These are phyloP conservation scores for Apodemus sylvaticus DNA, from an alignment of 2,113 vertebrate genomes.

Conservation along the genomic window DNA sequence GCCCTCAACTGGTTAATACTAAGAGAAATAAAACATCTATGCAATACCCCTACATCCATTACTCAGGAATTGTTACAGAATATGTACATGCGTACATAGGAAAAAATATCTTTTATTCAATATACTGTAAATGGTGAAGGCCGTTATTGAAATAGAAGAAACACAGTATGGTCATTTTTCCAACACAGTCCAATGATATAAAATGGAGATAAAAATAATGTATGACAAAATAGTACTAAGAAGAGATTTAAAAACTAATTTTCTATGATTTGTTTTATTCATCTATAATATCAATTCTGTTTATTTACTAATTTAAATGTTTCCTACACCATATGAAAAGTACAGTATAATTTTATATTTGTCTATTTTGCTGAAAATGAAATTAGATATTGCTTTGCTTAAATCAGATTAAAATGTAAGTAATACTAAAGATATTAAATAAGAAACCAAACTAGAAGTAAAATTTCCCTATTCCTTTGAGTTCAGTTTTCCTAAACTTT, in stretches of 20 bases:
- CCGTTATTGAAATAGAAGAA: neutral
- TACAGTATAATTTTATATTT: neutral
- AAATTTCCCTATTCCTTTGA: neutral
- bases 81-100: neutral
- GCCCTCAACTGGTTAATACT: neutral
- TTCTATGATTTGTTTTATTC: neutral
- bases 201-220: neutral
- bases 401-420: neutral
- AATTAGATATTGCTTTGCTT: conserved; percentile 23
- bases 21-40: neutral
- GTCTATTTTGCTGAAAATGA: neutral
- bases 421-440: conserved; percentile 25
- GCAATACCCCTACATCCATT: neutral
- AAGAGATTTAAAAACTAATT: neutral
- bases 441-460: neutral
- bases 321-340: conserved; percentile 8
- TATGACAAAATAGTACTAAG: neutral
- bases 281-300: neutral
- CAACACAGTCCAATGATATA: neutral
- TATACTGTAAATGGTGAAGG: neutral
- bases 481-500: neutral
- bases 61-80: neutral
- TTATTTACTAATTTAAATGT: neutral
- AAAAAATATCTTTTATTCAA: neutral
- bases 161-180: neutral